Percentiles rank a stretch among this genome's conserved stretches.
These are phyloP conservation scores for Crenichthys baileyi DNA, from an alignment of 2,797 vertebrate species.

Conservation along the genomic window DNA sequence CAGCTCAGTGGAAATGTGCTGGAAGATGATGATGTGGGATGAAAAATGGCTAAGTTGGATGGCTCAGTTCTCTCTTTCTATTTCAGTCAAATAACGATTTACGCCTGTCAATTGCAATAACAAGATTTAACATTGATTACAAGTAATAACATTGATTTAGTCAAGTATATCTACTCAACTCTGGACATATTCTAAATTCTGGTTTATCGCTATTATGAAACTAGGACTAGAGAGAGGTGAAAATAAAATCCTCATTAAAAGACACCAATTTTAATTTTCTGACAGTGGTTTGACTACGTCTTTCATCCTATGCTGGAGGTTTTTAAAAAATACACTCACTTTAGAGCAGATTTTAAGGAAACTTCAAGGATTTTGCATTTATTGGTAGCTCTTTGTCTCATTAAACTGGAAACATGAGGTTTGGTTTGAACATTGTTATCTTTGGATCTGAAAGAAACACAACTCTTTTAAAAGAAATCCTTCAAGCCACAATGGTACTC, in stretches of 20 bases:
- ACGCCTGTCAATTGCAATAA: background rate
- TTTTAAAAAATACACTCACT: background rate
- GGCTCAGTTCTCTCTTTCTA: constrained; percentile 1
- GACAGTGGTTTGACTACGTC: background rate
- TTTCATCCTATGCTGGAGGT: background rate
- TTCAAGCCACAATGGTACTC: constrained; percentile 6
- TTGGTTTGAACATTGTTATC: constrained; percentile 4
- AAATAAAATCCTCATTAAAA: background rate
- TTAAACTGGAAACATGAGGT: constrained; percentile 10
- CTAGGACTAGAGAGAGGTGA: background rate
- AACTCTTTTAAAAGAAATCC: background rate
- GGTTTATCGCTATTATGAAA: constrained; percentile 3
- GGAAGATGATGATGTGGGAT: background rate
- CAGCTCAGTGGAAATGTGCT: background rate
- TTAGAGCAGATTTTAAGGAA: background rate
- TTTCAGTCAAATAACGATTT: constrained; percentile 7
- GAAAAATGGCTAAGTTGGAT: background rate
- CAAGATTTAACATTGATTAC: too few species aligned
- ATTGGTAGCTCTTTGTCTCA: constrained; percentile 2
- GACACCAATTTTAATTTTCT: background rate
- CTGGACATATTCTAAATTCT: background rate
- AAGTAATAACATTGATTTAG: background rate
- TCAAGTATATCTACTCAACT: background rate
- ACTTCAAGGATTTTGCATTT: background rate
- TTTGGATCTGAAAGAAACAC: too few species aligned